A percentile compares a stretch with the other conserved stretches of the same genome.
These are phyloP conservation scores for Pardosa pseudoannulata DNA, from an alignment of 2,888 invertebrate species.

Conservation along the genomic window DNA sequence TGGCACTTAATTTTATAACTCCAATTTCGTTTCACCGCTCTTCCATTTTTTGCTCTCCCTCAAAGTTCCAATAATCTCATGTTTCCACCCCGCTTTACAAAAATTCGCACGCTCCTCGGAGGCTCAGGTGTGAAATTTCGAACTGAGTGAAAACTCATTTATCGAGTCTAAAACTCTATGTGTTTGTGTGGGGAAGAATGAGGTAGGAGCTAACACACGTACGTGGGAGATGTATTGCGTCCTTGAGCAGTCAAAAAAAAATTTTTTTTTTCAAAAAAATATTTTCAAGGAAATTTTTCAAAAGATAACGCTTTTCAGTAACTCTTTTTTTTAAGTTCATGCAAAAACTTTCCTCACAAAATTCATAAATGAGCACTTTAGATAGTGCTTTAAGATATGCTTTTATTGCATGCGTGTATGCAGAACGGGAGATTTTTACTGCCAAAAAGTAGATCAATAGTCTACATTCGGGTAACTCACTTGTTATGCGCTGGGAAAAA, in stretches of 20 bases:
- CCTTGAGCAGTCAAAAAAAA: background rate
- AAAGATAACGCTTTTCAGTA: too few relatives aligned
- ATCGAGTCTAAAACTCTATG: constrained; percentile 15
- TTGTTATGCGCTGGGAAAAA: too few relatives aligned
- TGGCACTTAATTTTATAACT: background rate
- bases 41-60: background rate
- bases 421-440: too few relatives aligned
- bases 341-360: too few relatives aligned
- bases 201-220: background rate
- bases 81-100: background rate
- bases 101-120: background rate
- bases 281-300: too few relatives aligned
- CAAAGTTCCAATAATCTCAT: background rate
- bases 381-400: too few relatives aligned
- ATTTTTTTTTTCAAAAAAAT: too few relatives aligned
- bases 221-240: background rate
- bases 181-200: background rate
- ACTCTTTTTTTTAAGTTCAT: too few relatives aligned
- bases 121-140: constrained; percentile 11
- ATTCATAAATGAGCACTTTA: too few relatives aligned
- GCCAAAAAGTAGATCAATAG: too few relatives aligned
- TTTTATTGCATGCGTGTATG: too few relatives aligned
- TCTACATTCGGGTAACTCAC: too few relatives aligned
- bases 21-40: background rate
- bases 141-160: constrained; percentile 16